A percentile compares a stretch with the other conserved stretches of the same genome.
phyloP scores from a whole-genome alignment of 2,113 vertebrate genomes.

The Onychorhynchus coronatus region DNA sequence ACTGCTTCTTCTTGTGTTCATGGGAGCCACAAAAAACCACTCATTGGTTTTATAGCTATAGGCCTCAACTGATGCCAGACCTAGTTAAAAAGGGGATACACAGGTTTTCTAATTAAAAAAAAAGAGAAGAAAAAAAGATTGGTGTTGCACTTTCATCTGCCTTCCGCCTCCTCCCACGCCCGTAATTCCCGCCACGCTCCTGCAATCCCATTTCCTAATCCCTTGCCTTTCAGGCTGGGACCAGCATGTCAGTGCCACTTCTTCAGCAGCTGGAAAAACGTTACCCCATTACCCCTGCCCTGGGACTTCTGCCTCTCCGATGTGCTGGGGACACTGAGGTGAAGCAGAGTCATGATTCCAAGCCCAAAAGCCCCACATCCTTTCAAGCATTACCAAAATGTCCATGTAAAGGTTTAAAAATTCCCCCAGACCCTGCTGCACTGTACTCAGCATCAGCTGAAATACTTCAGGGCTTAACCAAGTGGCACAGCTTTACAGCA shows the following conservation, averaged over 20 bases:
- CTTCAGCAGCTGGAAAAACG: not conserved
- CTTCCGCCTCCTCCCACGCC: conserved; percentile 49
- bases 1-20: conserved; percentile 97
- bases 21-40: conserved; percentile 91
- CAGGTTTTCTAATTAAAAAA: conserved; percentile 67
- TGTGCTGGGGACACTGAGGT: not conserved
- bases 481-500: not conserved
- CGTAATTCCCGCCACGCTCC: not conserved
- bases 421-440: not conserved
- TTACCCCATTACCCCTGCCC: not conserved
- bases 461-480: not conserved
- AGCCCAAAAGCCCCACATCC: not conserved
- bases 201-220: not conserved
- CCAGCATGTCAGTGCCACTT: not conserved
- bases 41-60: conserved; percentile 91
- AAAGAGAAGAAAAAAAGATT: conserved; percentile 71
- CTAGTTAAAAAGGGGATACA: conserved; percentile 75
- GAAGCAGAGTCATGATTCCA: not conserved
- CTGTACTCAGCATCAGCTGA: not conserved
- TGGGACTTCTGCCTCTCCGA: not conserved
- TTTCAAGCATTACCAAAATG: not conserved
- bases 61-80: conserved; percentile 90
- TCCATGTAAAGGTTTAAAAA: not conserved
- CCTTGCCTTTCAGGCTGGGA: not conserved
- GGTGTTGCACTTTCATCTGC: conserved; percentile 55